Conservation (phyloP, 2,113 vertebrate species). For the Osmerus mordax region DNA sequence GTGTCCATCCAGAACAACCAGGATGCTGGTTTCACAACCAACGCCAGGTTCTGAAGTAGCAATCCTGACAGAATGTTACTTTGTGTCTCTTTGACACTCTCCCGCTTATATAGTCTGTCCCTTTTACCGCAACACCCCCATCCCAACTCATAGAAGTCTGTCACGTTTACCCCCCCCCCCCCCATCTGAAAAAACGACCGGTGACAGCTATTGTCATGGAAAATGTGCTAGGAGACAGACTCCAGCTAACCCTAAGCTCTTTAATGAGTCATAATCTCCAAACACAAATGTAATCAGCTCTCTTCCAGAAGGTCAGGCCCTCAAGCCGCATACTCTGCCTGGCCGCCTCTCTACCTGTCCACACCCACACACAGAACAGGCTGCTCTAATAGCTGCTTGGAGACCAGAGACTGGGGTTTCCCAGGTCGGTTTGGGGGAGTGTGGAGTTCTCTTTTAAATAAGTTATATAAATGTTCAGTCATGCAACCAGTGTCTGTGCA, state of each 20-base stretch:
- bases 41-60: not conserved
- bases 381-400: no score
- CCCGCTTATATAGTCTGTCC: not conserved
- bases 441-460: no score
- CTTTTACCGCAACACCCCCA: not conserved
- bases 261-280: constrained; percentile 46
- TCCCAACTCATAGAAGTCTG: not conserved
- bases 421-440: no score
- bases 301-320: constrained; percentile 18
- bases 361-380: no score
- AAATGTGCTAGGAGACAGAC: constrained; percentile 34
- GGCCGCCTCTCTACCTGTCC: not conserved
- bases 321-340: not conserved
- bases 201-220: constrained; percentile 1
- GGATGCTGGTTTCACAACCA: constrained; percentile 1
- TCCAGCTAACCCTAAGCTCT: constrained; percentile 29
- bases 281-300: constrained; percentile 40
- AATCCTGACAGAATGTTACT: not conserved
- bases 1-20: constrained; percentile 30
- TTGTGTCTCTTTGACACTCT: not conserved
- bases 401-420: no score
- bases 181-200: not conserved
- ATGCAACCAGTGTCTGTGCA: no score
- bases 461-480: no score
- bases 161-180: not conserved